Percentiles rank a stretch among this genome's conserved stretches.
Conservation (phyloP, 1,140 invertebrate species). For the Brachionus sp. region DNA sequence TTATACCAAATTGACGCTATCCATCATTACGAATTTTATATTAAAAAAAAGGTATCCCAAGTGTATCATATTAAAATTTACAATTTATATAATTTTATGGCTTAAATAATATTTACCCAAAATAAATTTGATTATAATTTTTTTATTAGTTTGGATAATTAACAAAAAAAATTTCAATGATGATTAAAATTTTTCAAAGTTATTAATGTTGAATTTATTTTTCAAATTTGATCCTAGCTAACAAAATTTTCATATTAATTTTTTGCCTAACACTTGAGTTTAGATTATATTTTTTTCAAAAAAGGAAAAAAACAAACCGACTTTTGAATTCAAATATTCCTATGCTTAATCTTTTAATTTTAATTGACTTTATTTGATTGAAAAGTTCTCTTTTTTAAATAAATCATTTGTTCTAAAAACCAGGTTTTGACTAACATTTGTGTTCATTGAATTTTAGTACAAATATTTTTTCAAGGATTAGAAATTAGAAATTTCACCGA, state of each 20-base stretch:
- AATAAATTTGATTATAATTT: neutral
- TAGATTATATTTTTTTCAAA: neutral
- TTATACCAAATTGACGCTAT: neutral
- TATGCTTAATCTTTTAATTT: neutral
- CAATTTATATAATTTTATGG: neutral
- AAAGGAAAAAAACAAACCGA: neutral
- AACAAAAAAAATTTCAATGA: neutral
- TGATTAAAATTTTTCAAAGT: neutral
- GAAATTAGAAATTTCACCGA: neutral
- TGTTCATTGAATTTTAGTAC: neutral
- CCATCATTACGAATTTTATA: neutral
- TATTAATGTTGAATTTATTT: neutral
- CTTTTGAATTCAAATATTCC: neutral
- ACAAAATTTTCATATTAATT: no score
- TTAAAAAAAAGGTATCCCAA: neutral
- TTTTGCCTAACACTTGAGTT: neutral
- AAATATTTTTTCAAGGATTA: conserved; percentile 11
- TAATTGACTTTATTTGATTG: neutral
- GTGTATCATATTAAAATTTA: neutral
- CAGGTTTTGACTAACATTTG: neutral
- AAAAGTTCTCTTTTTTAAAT: neutral
- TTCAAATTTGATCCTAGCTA: neutral
- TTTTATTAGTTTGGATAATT: neutral
- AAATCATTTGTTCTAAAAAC: neutral
- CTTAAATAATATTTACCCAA: neutral